Percentiles rank a stretch among this genome's conserved stretches.
These are phyloP conservation scores for Embiotoca jacksoni DNA, from an alignment of 2,113 vertebrate species.

Conservation along the genomic window DNA sequence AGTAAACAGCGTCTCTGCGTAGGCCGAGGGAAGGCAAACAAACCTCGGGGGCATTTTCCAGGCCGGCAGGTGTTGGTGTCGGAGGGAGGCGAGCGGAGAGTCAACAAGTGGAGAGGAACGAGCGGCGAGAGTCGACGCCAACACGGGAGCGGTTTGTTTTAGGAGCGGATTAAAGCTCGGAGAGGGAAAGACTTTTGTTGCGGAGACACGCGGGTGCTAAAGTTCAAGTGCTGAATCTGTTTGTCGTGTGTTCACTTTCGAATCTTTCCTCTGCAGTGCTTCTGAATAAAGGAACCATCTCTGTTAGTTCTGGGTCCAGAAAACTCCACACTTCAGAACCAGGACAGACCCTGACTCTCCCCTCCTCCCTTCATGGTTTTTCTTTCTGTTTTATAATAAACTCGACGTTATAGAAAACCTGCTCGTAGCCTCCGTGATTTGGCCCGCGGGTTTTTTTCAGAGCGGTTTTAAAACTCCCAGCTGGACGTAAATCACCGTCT, in stretches of 20 bases:
- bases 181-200: not conserved
- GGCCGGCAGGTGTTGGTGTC: conserved; percentile 83
- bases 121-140: conserved; percentile 18
- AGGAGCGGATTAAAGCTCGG: conserved; percentile 8
- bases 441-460: no score
- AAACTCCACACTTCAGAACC: no score
- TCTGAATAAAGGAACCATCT: not conserved
- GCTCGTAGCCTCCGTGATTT: no score
- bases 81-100: conserved; percentile 71
- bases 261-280: not conserved
- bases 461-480: no score
- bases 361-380: no score
- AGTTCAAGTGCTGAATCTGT: not conserved
- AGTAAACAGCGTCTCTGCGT: conserved; percentile 74
- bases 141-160: conserved; percentile 16
- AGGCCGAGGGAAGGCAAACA: conserved; percentile 82
- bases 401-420: no score
- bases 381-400: no score
- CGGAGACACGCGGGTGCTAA: not conserved
- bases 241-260: not conserved
- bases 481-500: no score
- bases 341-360: no score
- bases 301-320: no score
- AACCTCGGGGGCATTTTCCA: conserved; percentile 79
- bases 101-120: conserved; percentile 54